Base-by-base conservation (phyloP, 2,797 vertebrate species). In the Percopsis omiscomaycus region DNA sequence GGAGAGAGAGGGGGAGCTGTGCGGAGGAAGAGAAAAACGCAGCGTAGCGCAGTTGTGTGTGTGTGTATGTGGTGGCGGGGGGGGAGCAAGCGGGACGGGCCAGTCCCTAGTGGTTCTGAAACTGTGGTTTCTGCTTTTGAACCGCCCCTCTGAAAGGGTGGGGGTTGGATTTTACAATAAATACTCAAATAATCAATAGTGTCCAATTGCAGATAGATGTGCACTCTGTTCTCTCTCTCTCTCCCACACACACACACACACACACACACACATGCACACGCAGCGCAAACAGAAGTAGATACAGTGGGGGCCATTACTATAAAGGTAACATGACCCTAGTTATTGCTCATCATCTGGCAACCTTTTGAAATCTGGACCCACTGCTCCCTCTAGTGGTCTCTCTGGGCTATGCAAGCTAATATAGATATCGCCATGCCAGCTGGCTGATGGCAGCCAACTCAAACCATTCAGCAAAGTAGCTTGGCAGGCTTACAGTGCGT, bases 371-470 rank as follows among this genome's bases (percentile, higher is more conserved):
- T 45, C 46, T 66, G 64, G 78, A 68, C 65, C 51, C 66, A 50
- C 30, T 52, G 67, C 86, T 80, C 87, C 86, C 74, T 69, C 88
- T 90, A 82, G 82, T 84, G 88, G 84, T 28, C 55, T 27, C 47
- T 47, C 57, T 62, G 27, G 50, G 42, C 70, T 63, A 53, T 1
- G 0, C 29, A 65, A 55, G 9, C 13, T 3, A 48, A 1, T 51
- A 10, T 16, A n/a, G 12, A 16, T 28, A 29, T 28, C 10, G 28
- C 27, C 16, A 54, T 54, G 22, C 54, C 68, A 59, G 42, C 52
- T 11, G 14, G 60, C 27, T 11, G 74, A 80, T 81, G 88, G 86
- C 79, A 86, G 85, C 58, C 64, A 61, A 77, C 81, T 77, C 66
- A 22, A 22, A 15, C 56, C 54, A 62, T 64, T 66, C 73, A 62